phyloP scores from a whole-genome alignment of 2,113 vertebrate genomes.

The Synodontis membranacea region DNA sequence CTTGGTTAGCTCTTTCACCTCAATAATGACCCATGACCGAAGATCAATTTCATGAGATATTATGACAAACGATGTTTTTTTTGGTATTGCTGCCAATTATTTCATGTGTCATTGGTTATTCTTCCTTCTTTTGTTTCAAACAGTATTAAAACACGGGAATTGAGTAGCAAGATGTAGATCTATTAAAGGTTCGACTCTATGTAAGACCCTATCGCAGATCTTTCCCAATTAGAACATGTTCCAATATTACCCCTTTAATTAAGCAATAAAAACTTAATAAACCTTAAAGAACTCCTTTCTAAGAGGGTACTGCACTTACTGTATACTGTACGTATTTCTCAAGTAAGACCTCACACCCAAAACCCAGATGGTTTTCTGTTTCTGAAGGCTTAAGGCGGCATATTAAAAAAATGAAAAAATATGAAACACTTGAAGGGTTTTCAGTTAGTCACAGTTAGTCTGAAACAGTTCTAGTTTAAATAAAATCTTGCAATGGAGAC shows the following conservation, averaged over 20 bases:
- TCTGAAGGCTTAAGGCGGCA: fast-evolving
- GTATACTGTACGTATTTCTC: not conserved
- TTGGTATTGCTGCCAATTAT: not conserved
- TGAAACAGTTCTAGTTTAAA: not conserved
- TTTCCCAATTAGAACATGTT: too few relatives aligned
- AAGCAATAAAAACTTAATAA: not conserved
- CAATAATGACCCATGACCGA: not conserved
- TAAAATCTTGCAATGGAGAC: not conserved
- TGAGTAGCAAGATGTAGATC: too few relatives aligned
- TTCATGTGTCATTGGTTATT: not conserved
- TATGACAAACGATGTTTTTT: not conserved
- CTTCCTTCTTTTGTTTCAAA: not conserved
- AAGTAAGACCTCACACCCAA: not conserved
- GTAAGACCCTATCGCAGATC: too few relatives aligned
- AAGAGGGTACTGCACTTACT: too few relatives aligned
- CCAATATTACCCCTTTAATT: not conserved
- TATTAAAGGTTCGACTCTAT: too few relatives aligned
- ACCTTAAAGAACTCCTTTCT: too few relatives aligned
- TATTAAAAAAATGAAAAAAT: not conserved
- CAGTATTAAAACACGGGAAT: too few relatives aligned
- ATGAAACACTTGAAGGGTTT: not conserved
- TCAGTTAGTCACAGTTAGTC: not conserved
- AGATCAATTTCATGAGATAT: not conserved
- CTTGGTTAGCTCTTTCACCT: not conserved
- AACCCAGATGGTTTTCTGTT: not conserved